Conservation (phyloP, 2,888 invertebrate species). For the Ormia ochracea region DNA sequence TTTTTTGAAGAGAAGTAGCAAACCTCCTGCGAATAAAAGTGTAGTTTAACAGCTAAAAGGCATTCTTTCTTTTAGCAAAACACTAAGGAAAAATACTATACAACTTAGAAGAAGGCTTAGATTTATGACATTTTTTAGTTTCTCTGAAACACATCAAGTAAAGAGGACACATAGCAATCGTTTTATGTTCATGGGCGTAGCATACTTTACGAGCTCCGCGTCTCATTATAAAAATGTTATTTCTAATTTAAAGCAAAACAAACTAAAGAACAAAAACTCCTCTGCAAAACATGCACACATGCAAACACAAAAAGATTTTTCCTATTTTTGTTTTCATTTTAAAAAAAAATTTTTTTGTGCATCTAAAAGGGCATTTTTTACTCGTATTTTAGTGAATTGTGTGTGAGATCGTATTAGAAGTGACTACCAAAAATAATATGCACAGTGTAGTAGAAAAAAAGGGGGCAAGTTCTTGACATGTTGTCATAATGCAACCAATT, state of each 20-base stretch:
- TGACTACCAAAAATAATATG: not conserved
- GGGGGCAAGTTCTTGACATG: no score
- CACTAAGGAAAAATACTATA: not conserved
- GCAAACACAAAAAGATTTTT: conserved; percentile 32
- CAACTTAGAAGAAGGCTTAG: not conserved
- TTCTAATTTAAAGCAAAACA: conserved; percentile 35
- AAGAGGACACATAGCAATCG: conserved; percentile 28
- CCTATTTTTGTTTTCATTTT: conserved; percentile 6
- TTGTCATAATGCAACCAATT: no score
- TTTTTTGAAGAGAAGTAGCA: not conserved
- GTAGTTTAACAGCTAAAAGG: conserved; percentile 25
- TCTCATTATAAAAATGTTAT: conserved; percentile 43
- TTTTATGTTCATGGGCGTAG: conserved; percentile 40
- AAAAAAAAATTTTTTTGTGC: not conserved
- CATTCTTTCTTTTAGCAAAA: not conserved
- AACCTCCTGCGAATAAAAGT: not conserved
- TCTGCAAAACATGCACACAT: not conserved
- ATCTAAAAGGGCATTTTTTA: not conserved
- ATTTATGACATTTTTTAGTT: conserved; percentile 57
- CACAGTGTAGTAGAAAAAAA: not conserved
- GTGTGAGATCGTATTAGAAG: conserved; percentile 14
- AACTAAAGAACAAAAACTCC: no score
- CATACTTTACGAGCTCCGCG: conserved; percentile 52
- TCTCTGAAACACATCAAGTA: not conserved
- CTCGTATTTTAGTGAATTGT: conserved; percentile 33